Conservation (phyloP, 2,797 vertebrate genomes). For the Neopelma chrysocephalum region DNA sequence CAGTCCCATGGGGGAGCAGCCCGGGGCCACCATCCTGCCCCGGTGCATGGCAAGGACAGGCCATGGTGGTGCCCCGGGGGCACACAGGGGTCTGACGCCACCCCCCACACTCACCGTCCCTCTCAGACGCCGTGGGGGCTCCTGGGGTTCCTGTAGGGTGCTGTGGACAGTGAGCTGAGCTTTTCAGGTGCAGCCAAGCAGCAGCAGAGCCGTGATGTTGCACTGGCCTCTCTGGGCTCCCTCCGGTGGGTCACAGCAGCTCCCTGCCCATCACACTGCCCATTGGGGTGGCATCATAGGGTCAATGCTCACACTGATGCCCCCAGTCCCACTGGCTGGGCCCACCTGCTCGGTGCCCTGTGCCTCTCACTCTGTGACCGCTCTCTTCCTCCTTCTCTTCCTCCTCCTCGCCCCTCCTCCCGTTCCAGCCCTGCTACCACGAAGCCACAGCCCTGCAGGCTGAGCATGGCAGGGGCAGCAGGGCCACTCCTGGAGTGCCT, state of each 20-base stretch:
- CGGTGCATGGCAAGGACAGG: accelerated
- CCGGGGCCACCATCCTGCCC: neutral
- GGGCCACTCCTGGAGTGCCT: neutral
- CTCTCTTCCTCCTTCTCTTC: slow-evolving; percentile 21
- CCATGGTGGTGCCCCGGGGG: neutral
- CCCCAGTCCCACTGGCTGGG: neutral
- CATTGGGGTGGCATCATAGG: neutral
- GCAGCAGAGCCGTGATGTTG: neutral
- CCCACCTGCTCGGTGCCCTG: accelerated
- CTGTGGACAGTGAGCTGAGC: neutral
- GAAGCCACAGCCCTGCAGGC: neutral
- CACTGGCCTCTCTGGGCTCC: neutral
- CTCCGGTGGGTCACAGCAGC: accelerated
- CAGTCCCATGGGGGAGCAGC: accelerated
- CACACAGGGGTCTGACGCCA: accelerated
- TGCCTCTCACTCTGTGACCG: neutral
- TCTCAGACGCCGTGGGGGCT: neutral
- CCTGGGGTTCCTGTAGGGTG: neutral
- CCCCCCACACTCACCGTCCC: neutral
- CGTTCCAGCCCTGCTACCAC: neutral
- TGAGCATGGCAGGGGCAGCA: neutral
- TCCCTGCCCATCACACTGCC: neutral
- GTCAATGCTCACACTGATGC: neutral
- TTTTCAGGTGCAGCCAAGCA: neutral
- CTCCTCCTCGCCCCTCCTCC: slow-evolving; percentile 54